Evolutionary conservation across 2,888 invertebrate genomes (phyloP).

Genomic region (Amblyjoppa fuscipennis): DNA sequence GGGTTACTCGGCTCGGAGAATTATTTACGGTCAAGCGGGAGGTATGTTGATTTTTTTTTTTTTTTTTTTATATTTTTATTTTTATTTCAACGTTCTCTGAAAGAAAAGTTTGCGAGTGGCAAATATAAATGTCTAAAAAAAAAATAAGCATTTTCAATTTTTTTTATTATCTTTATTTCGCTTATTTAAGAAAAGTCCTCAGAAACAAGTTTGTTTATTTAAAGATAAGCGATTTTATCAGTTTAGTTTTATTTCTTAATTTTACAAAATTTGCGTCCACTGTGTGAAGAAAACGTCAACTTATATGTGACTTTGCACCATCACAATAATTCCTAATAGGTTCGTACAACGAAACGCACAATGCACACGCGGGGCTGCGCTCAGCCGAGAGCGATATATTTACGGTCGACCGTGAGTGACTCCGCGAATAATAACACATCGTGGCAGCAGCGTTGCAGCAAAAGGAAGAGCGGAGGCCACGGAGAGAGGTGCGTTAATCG

Average conservation of each 20-base stretch:
- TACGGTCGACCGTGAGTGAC: slow-evolving; percentile 56
- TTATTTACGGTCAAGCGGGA: neutral
- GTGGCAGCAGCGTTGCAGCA: slow-evolving; percentile 9
- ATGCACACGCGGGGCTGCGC: slow-evolving; percentile 3
- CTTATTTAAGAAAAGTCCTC: neutral
- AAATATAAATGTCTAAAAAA: neutral
- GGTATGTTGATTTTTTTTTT: neutral
- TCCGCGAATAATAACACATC: slow-evolving; percentile 57
- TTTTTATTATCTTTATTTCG: neutral
- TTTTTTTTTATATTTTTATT: neutral
- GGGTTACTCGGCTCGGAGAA: slow-evolving; percentile 3
- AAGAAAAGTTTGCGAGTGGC: neutral
- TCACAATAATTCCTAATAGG: slow-evolving; percentile 43
- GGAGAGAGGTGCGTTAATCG: slow-evolving; percentile 68
- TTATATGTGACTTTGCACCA: slow-evolving; percentile 45
- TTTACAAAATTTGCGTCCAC: neutral
- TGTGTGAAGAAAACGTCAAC: neutral
- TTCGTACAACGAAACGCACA: slow-evolving; percentile 1
- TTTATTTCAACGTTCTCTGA: neutral
- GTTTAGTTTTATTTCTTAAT: neutral
- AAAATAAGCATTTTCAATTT: neutral
- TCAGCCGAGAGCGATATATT: slow-evolving; percentile 20
- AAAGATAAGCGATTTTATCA: neutral
- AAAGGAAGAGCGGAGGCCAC: slow-evolving; percentile 54
- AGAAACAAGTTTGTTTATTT: no score